A percentile compares a stretch with the other conserved stretches of the same genome.
These are phyloP conservation scores for Agonopterix subpropinquella DNA, from an alignment of 2,888 invertebrate species.

Conservation along the genomic window DNA sequence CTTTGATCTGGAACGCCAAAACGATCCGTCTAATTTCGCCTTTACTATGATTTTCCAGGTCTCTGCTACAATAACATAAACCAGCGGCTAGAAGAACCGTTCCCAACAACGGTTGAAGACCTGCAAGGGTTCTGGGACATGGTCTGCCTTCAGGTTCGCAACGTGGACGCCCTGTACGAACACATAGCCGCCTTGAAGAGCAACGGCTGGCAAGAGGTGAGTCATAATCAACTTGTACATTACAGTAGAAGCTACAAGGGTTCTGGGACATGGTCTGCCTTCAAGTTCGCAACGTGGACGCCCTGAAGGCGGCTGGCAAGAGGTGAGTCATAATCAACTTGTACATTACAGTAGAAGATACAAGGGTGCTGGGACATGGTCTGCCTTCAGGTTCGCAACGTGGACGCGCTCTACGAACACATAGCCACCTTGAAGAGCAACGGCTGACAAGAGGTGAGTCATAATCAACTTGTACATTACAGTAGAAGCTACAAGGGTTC, in stretches of 20 bases:
- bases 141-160: slow-evolving; percentile 93
- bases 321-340: slow-evolving; percentile 31
- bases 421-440: slow-evolving; percentile 78
- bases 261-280: slow-evolving; percentile 99
- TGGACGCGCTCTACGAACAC: slow-evolving; percentile 85
- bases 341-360: slow-evolving; percentile 77
- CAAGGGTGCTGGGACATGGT: slow-evolving; percentile 99
- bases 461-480: too few relatives aligned
- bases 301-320: slow-evolving; percentile 85
- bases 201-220: slow-evolving; percentile 81
- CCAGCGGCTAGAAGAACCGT: slow-evolving; percentile 84
- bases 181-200: slow-evolving; percentile 78
- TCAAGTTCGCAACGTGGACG: slow-evolving; percentile 91
- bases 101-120: slow-evolving; percentile 92
- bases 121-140: slow-evolving; percentile 99
- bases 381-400: slow-evolving; percentile 90
- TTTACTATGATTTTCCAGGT: slow-evolving; percentile 54
- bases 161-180: slow-evolving; percentile 86
- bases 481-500: slow-evolving; percentile 94
- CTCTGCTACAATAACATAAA: slow-evolving; percentile 80
- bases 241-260: slow-evolving; percentile 78
- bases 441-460: slow-evolving; percentile 79
- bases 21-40: too few relatives aligned
- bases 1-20: too few relatives aligned
- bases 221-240: slow-evolving; percentile 1